Base-by-base conservation (phyloP, 2,797 vertebrate species). In the Paedocypris micromegethes region DNA sequence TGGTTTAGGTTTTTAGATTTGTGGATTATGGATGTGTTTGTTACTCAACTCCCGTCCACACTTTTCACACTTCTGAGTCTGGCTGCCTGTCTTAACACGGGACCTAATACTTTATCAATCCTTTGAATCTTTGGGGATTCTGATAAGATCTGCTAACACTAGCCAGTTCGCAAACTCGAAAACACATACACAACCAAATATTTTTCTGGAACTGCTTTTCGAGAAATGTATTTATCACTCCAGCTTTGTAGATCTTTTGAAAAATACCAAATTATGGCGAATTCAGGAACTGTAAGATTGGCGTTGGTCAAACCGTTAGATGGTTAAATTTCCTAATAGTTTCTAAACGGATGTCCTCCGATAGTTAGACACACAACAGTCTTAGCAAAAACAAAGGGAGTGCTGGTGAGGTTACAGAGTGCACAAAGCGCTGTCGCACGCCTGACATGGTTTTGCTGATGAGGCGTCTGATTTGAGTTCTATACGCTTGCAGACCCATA, bases 91-190 rank as follows among this genome's bases (percentile, higher is more conserved):
- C 23, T 23, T 23, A 23, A 23, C 1, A 23, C 23, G 71, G 38
- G 68, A 44, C 47, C 47, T 71, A 68, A 64, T 73, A 73, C 77
- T 64, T 75, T 75, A 69, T 56, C 73, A 69, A 73, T 76, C 52
- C 78, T 78, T 83, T 82, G 82, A 78, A 71, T 85, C 79, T 73
- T 79, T 84, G 80, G 81, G 80, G 82, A 81, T 83, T 76, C 77
- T 80, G 87, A 88, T 86, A 85, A 87, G 87, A 89, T 89, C 86
- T 86, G 82, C 76, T 68, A 64, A 82, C 80, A 83, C 80, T 80
- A 86, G 85, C 86, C 86, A 83, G 86, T 47, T 52, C 51, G 68
- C n/a, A 2, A 68, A 56, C 23, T 47, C 52, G 2, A 47, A 64
- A 59, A 73, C 64, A 61, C 56, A 77, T 58, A 68, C 58, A 67